Evolutionary conservation across 1,140 invertebrate genomes (phyloP).

Genomic region (Frieseomelitta varia): DNA sequence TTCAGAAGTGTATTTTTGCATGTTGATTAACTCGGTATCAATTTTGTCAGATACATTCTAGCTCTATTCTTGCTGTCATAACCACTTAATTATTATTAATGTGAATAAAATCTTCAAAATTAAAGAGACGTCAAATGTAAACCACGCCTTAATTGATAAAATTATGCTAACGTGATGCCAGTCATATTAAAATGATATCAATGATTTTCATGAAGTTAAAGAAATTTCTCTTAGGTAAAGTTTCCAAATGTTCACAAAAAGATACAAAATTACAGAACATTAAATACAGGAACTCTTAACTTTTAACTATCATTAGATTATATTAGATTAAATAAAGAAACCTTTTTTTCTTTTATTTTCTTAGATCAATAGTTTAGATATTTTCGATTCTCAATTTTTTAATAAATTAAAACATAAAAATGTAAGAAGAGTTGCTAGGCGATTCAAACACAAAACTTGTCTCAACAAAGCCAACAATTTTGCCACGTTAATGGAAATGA

Average conservation of each 20-base stretch:
- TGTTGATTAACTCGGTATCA: constrained; percentile 55
- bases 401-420: background rate
- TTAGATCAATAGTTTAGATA: constrained; percentile 2
- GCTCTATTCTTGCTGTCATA: constrained; percentile 10
- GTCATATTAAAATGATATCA: constrained; percentile 22
- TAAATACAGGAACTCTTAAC: background rate
- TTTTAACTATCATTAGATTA: constrained; percentile 7
- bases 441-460: constrained; percentile 43
- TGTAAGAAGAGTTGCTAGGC: background rate
- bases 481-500: constrained; percentile 54
- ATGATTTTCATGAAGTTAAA: background rate
- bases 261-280: background rate
- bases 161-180: constrained; percentile 41
- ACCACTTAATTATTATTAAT: constrained; percentile 18
- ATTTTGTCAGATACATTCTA: constrained; percentile 46
- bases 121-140: constrained; percentile 64
- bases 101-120: constrained; percentile 6
- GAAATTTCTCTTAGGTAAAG: background rate
- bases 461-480: constrained; percentile 48
- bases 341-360: background rate
- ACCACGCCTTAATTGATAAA: constrained; percentile 56
- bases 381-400: constrained; percentile 21
- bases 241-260: background rate
- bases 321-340: background rate
- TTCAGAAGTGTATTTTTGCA: constrained; percentile 53